A percentile compares a stretch with the other conserved stretches of the same genome.
Conservation (phyloP, 1,140 invertebrate genomes). For the Eueides isabella region DNA sequence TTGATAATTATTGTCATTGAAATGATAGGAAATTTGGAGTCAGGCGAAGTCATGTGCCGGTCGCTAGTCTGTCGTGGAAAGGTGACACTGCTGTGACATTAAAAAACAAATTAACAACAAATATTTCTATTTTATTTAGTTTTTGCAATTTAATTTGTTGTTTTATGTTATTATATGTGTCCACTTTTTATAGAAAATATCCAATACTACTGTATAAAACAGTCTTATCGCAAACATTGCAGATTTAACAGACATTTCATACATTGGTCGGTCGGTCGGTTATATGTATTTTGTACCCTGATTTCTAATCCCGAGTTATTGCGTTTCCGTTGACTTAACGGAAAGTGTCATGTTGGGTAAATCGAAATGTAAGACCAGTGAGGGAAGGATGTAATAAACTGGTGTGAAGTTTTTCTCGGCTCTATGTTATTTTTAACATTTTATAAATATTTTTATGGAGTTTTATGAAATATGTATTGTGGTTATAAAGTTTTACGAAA, state of each 20-base stretch:
- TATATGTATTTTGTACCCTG: slow-evolving; percentile 12
- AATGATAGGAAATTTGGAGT: no score
- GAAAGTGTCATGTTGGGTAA: slow-evolving; percentile 24
- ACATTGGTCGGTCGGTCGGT: neutral
- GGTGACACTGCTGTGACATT: no score
- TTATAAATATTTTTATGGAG: neutral
- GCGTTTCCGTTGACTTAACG: slow-evolving; percentile 19
- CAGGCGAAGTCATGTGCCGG: no score
- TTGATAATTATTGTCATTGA: no score
- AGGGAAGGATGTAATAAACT: slow-evolving; percentile 10
- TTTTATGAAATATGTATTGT: neutral
- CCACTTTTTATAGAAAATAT: neutral
- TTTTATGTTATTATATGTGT: neutral
- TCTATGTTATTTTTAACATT: neutral
- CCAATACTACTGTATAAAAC: neutral
- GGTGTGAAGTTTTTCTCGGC: neutral
- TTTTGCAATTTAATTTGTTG: neutral
- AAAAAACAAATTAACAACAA: no score
- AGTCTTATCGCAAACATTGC: neutral
- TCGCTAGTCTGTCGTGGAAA: no score
- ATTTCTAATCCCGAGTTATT: slow-evolving; percentile 37
- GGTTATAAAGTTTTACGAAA: neutral
- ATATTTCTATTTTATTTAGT: no score
- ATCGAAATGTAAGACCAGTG: slow-evolving; percentile 15
- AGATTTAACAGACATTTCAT: slow-evolving; percentile 4